Conservation (phyloP, 2,113 vertebrate genomes). For the Amazona guildingii region DNA sequence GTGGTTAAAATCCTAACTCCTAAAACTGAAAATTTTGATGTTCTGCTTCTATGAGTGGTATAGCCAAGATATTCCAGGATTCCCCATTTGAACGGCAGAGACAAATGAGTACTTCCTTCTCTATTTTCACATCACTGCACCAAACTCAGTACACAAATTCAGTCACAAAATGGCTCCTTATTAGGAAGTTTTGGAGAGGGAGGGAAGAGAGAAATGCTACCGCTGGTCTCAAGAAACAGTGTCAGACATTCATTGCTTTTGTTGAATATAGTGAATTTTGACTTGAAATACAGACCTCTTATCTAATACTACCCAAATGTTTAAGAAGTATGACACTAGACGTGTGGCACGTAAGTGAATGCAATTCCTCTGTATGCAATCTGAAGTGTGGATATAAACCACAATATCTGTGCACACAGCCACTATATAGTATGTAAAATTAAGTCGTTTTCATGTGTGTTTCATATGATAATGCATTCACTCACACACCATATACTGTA, state of each 20-base stretch:
- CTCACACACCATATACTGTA: background rate
- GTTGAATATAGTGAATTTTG: background rate
- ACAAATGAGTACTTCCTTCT: background rate
- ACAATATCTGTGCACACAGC: background rate
- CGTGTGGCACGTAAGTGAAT: background rate
- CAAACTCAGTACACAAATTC: background rate
- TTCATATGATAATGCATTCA: background rate
- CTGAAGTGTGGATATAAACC: background rate
- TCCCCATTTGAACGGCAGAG: background rate
- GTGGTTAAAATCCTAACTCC: background rate
- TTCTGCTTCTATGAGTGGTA: background rate
- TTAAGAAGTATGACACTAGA: background rate
- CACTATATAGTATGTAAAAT: background rate
- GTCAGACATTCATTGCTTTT: background rate
- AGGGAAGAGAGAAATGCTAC: fast-evolving
- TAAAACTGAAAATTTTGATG: fast-evolving
- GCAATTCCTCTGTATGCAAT: fast-evolving
- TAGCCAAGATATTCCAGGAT: background rate
- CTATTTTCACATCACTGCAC: background rate
- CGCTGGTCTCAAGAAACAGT: fast-evolving
- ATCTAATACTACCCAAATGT: background rate
- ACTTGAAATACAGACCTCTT: background rate
- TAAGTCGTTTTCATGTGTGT: background rate
- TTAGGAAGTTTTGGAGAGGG: background rate
- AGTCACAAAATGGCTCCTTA: background rate